Evolutionary conservation across 2,113 vertebrate species (phyloP), one percentile per base, ranked within the genome.

Genomic region (Pantherophis guttatus): DNA sequence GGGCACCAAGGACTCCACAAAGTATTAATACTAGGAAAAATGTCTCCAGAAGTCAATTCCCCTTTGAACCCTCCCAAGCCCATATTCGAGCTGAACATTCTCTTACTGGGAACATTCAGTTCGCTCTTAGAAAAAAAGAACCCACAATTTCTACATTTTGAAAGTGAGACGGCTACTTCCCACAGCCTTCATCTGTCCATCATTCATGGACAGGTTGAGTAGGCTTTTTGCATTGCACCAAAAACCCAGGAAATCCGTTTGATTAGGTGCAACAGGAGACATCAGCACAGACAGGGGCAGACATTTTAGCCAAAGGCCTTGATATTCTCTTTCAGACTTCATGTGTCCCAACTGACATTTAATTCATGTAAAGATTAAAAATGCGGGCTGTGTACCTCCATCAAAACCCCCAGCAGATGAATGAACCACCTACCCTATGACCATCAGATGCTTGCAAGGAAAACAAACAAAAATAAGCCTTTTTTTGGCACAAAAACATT

Each of bases 401-500:
- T 33, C 94, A 52, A 95, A 95, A n/a, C 95, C 90, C 94, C 94
- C 96, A 94, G 94, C 94, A 96, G 95, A 97, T n/a, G 95, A 97
- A 97, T 55, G 58, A 95, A 70, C 90, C 96, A 97, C 97, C 96
- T 93, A 96, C 95, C 96, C 95, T 96, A 94, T 65, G 95, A 94
- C 94, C 95, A 95, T 96, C 96, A 96, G 96, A 97, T 93, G 95
- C 96, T 97, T 97, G 96, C 96, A 95, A 95, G 96, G 95, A 95
- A 94, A 96, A 96, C 87, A 96, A 97, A 97, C 94, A 96, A 95
- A 96, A 92, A 91, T 94, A 93, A 93, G 96, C 94, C 57, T 88
- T 96, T 97, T 88, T 96, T 97, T 96, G 95, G 95, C 93, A 93
- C 95, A 97, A 95, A 59, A 93, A 59, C 54, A 57, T 92, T 93